Percentiles rank a stretch among this genome's conserved stretches.
These are phyloP conservation scores for Edolisoma coerulescens DNA, from an alignment of 2,113 vertebrate genomes.

Conservation along the genomic window DNA sequence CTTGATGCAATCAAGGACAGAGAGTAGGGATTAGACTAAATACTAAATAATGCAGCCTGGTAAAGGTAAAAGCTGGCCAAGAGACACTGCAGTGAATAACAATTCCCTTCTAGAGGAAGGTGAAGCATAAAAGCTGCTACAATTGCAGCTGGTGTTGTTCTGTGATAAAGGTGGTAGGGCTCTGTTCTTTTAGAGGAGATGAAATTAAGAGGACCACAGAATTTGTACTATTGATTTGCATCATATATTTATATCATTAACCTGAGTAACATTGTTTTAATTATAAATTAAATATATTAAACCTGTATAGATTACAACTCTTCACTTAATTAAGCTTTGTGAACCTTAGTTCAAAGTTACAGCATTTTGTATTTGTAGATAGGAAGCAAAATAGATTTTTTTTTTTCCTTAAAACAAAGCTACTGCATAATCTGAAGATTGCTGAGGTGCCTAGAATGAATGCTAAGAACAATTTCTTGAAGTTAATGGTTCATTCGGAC, in stretches of 20 bases:
- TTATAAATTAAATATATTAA: not conserved
- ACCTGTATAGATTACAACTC: not conserved
- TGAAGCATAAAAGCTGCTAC: not conserved
- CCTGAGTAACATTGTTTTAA: not conserved
- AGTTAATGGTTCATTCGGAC: not conserved
- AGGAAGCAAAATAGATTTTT: not conserved
- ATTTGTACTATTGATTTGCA: not conserved
- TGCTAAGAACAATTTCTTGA: not conserved
- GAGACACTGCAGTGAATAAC: not conserved
- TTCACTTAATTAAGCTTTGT: not conserved
- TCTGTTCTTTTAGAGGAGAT: not conserved
- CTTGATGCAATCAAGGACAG: not conserved
- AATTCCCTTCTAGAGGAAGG: not conserved
- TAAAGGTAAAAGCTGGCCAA: not conserved
- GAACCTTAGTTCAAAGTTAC: not conserved
- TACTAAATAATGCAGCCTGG: constrained; percentile 14
- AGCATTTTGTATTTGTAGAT: not conserved
- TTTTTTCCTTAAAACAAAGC: not conserved
- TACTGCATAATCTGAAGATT: not conserved
- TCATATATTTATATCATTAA: not conserved
- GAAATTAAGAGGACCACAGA: not conserved
- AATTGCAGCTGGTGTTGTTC: not conserved
- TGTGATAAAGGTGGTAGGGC: not conserved
- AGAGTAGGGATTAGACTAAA: not conserved
- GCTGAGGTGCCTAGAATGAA: not conserved